Conservation (phyloP, 2,113 vertebrate genomes). For the Apodemus sylvaticus region DNA sequence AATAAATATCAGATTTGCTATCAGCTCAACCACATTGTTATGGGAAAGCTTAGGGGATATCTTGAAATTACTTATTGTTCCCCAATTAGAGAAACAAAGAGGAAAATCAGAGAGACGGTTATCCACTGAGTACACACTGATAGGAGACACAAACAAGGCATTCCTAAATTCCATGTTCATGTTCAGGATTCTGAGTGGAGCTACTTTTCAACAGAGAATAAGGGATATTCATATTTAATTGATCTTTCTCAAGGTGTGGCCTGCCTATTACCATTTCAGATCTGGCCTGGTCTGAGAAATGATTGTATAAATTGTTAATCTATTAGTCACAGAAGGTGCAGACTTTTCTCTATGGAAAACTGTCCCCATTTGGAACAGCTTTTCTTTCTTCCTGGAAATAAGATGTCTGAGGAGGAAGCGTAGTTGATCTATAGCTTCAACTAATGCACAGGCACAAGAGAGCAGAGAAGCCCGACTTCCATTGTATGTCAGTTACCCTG, state of each 20-base stretch:
- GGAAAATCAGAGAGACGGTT: neutral
- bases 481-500: too few relatives aligned
- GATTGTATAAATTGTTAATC: neutral
- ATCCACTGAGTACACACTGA: neutral
- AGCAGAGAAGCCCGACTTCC: rapidly evolving
- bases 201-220: neutral
- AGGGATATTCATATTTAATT: too few relatives aligned
- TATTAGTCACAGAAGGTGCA: neutral
- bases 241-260: too few relatives aligned
- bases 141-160: neutral
- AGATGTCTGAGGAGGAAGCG: neutral
- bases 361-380: neutral
- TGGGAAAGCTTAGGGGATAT: neutral
- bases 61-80: neutral
- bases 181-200: neutral
- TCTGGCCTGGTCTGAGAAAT: neutral
- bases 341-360: neutral
- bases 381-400: neutral
- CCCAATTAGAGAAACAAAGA: neutral
- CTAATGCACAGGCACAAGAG: neutral
- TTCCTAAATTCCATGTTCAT: neutral
- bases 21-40: neutral
- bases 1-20: neutral
- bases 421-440: neutral
- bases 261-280: too few relatives aligned